Evolutionary conservation across 2,888 invertebrate genomes (phyloP), one percentile per base, ranked within the genome.

Genomic region (Philaethria dido): DNA sequence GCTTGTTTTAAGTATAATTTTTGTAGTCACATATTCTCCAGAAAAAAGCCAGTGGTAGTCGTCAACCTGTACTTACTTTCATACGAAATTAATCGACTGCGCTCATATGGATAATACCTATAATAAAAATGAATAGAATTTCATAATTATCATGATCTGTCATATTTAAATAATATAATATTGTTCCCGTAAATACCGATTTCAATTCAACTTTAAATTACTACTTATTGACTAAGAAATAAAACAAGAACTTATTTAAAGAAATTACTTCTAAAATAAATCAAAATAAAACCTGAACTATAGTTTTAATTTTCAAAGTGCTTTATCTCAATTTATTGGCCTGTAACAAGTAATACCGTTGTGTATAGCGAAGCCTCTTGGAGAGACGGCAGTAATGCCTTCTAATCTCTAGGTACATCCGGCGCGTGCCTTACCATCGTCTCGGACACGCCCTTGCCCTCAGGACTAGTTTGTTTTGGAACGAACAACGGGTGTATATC

Each of bases 401-500:
- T 73, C 68, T 70, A 74, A 72, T 72, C 71, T 69, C 39, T 70
- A 66, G 70, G 59, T 69, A 69, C 70, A 72, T 68, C 67, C 68
- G 74, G 84, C 89, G 87, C 88, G 87, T 88, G 89, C 85, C 84
- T 78, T 84, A 83, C 84, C 83, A 79, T 80, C 80, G 80, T 74
- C 59, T 44, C 65, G 74, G 78, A 63, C 82, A 81, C 88, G 85
- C 86, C 88, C 80, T 42, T 76, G 76, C 54, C 81, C 89, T 81
- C 71, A 76, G 66, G 85, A 87, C 73, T 75, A 85, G 89, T 90
- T 90, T 87, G 89, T 88, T 88, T 85, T 85, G 81, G 80, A 81
- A 82, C 22, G 83, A 81, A 69, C 69, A 61, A 62, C 75, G 76
- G 76, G 55, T 16, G 66, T 52, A 69, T 77, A 73, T 62, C 68